A percentile compares a stretch with the other conserved stretches of the same genome.
Conservation (phyloP, 2,797 vertebrate species). For the Fringilla coelebs region DNA sequence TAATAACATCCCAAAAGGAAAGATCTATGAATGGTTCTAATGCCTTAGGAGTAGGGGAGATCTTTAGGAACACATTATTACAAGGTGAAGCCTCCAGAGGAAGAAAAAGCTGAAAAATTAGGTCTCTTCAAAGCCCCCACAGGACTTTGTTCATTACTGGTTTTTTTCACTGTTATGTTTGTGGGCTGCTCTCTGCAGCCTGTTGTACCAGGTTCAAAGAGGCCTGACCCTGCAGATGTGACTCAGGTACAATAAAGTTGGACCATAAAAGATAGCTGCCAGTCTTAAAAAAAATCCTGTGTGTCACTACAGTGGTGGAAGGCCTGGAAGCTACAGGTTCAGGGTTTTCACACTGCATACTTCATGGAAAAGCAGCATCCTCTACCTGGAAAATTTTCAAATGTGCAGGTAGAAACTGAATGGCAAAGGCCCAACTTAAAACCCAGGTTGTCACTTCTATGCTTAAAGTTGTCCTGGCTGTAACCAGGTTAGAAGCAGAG, state of each 20-base stretch:
- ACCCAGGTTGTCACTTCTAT: background rate
- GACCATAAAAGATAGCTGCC: background rate
- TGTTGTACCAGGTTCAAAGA: background rate
- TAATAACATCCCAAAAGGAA: conserved; percentile 50
- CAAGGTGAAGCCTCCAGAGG: background rate
- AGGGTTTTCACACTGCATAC: background rate
- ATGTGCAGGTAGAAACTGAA: background rate
- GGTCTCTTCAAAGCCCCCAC: background rate
- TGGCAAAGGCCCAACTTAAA: background rate
- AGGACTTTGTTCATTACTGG: background rate
- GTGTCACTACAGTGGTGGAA: background rate
- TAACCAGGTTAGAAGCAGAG: background rate
- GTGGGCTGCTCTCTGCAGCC: background rate
- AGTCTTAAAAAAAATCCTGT: background rate
- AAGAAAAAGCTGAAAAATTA: background rate
- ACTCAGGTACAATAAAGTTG: background rate
- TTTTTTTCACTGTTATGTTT: background rate
- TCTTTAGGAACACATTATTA: background rate
- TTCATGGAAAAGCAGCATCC: background rate
- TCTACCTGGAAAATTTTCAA: background rate
- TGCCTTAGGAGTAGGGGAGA: background rate
- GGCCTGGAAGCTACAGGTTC: background rate
- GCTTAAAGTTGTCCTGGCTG: background rate
- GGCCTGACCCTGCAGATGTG: background rate
- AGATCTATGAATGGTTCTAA: background rate